Evolutionary conservation across 2,888 invertebrate species (phyloP).

Genomic region (Scaptomyza parva): DNA sequence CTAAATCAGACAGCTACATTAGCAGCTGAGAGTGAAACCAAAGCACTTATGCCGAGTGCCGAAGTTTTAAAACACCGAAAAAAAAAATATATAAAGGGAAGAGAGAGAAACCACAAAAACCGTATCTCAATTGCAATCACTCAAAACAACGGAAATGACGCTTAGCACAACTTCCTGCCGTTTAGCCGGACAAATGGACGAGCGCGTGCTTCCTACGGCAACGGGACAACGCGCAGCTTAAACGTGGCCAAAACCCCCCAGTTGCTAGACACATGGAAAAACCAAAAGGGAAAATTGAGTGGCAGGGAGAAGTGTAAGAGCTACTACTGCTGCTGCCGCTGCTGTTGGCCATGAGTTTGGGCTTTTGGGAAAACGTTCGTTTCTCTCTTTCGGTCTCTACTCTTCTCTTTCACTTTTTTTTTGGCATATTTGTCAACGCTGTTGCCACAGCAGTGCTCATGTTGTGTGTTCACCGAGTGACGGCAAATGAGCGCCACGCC

Average conservation of each 20-base stretch:
- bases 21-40: slow-evolving; percentile 10
- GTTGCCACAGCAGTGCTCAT: slow-evolving; percentile 61
- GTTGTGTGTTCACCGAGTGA: slow-evolving; percentile 18
- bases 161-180: slow-evolving; percentile 81
- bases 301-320: not conserved
- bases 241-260: slow-evolving; percentile 46
- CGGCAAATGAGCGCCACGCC: slow-evolving; percentile 46
- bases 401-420: slow-evolving; percentile 20
- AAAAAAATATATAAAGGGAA: slow-evolving; percentile 19
- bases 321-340: slow-evolving; percentile 3
- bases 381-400: not conserved
- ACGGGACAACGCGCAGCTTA: slow-evolving; percentile 65
- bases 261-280: slow-evolving; percentile 13
- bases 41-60: slow-evolving; percentile 33
- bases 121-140: slow-evolving; percentile 82
- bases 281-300: slow-evolving; percentile 1
- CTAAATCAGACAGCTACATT: slow-evolving; percentile 13
- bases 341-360: slow-evolving; percentile 55
- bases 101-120: slow-evolving; percentile 65
- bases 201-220: slow-evolving; percentile 44
- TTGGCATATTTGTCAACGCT: slow-evolving; percentile 79
- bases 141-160: slow-evolving; percentile 82
- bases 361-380: slow-evolving; percentile 27
- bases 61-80: not conserved
- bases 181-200: slow-evolving; percentile 59